Percentiles rank a stretch among this genome's conserved stretches.
phyloP scores from a whole-genome alignment of 2,797 vertebrate genomes.

The Sciurus carolinensis region DNA sequence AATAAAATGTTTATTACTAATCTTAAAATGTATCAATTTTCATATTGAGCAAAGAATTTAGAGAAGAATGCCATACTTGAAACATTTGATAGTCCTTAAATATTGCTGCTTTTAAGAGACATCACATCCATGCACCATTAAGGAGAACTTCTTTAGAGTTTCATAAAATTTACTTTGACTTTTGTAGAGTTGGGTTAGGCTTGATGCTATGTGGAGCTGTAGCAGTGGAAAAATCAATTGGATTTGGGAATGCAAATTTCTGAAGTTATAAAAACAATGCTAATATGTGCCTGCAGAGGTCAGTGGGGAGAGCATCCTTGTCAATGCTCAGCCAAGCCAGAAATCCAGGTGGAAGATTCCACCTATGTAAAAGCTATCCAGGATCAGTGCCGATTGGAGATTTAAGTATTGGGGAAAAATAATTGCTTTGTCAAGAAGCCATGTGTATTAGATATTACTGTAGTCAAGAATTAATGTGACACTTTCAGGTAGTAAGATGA shows the following conservation, averaged over 20 bases:
- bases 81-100: slow-evolving; percentile 40
- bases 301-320: background rate
- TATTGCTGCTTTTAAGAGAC: slow-evolving; percentile 4
- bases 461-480: background rate
- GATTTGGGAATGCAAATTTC: slow-evolving; percentile 17
- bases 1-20: slow-evolving; percentile 33
- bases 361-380: background rate
- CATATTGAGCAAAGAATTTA: background rate
- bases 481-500: background rate
- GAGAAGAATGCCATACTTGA: slow-evolving; percentile 13
- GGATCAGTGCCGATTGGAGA: background rate
- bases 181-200: background rate
- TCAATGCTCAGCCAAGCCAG: background rate
- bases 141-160: background rate
- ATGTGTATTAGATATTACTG: background rate
- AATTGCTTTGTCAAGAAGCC: background rate
- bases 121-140: background rate
- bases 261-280: slow-evolving; percentile 8
- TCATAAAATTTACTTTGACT: slow-evolving; percentile 45
- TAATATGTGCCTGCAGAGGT: background rate
- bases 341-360: background rate
- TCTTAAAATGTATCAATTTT: slow-evolving; percentile 49
- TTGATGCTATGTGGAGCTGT: background rate
- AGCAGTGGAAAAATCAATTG: slow-evolving; percentile 51
- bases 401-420: background rate